phyloP scores from a whole-genome alignment of 2,888 invertebrate species.

The Ectemnius continuus region DNA sequence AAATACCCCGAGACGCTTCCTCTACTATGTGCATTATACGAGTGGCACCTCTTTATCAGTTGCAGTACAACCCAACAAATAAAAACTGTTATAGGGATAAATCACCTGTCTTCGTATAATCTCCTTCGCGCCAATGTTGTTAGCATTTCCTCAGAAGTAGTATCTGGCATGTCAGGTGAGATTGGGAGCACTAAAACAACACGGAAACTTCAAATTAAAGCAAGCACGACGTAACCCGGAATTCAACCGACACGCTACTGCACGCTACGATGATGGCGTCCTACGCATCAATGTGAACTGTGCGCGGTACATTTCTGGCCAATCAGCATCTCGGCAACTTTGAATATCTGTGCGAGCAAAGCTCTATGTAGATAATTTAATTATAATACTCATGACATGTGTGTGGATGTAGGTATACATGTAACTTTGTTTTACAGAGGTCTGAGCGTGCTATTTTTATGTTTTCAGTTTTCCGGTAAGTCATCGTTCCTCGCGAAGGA shows the following conservation, averaged over 20 bases:
- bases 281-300: too few relatives aligned
- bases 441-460: constrained; percentile 45
- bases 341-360: not conserved
- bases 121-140: too few relatives aligned
- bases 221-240: too few relatives aligned
- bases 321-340: not conserved
- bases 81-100: too few relatives aligned
- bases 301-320: not conserved
- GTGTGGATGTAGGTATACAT: constrained; percentile 13
- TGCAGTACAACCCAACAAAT: too few relatives aligned
- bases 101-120: too few relatives aligned
- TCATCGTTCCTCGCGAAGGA: not conserved
- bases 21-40: constrained; percentile 58
- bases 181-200: too few relatives aligned
- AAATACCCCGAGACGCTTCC: constrained; percentile 58
- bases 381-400: constrained; percentile 24
- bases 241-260: too few relatives aligned
- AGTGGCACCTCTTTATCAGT: constrained; percentile 55
- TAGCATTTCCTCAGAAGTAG: too few relatives aligned
- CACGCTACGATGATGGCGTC: too few relatives aligned
- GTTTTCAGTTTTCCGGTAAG: constrained; percentile 43
- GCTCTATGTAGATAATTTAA: not conserved
- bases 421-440: constrained; percentile 35
- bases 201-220: too few relatives aligned
- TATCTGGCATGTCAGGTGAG: too few relatives aligned